phyloP scores from a whole-genome alignment of 2,888 invertebrate genomes.

The Leuctra nigra region DNA sequence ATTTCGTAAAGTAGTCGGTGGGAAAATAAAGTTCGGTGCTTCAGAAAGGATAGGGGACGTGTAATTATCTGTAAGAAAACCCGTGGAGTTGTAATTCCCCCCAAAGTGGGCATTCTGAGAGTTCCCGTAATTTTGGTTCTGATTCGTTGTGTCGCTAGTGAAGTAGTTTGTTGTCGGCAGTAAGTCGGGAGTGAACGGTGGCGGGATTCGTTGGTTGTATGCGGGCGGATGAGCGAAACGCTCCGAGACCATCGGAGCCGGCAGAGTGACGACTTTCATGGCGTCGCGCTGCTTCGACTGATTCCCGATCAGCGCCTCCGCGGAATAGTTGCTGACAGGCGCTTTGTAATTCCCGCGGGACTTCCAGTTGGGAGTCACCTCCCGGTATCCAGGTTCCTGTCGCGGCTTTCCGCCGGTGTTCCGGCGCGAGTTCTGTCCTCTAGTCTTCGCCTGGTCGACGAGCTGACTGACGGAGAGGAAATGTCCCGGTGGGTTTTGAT shows the following conservation, averaged over 20 bases:
- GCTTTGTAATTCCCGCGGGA: slow-evolving; percentile 16
- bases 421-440: not conserved
- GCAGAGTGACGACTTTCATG: slow-evolving; percentile 24
- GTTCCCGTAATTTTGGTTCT: not conserved
- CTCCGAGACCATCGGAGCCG: slow-evolving; percentile 26
- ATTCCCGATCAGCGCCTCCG: slow-evolving; percentile 39
- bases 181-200: not conserved
- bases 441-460: slow-evolving; percentile 41
- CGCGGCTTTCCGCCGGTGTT: not conserved
- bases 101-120: no score
- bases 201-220: not conserved
- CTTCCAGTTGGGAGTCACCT: not conserved
- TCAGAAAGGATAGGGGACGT: not conserved
- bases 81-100: no score
- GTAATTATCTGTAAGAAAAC: not conserved
- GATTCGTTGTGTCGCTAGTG: not conserved
- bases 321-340: slow-evolving; percentile 39
- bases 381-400: not conserved
- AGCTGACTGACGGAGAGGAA: slow-evolving; percentile 57
- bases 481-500: slow-evolving; percentile 38
- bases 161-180: not conserved
- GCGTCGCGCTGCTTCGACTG: not conserved
- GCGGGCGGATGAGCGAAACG: slow-evolving; percentile 18
- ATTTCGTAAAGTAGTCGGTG: not conserved
- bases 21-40: not conserved